Evolutionary conservation across 2,797 vertebrate species (phyloP).

Genomic region (Macropodus opercularis): DNA sequence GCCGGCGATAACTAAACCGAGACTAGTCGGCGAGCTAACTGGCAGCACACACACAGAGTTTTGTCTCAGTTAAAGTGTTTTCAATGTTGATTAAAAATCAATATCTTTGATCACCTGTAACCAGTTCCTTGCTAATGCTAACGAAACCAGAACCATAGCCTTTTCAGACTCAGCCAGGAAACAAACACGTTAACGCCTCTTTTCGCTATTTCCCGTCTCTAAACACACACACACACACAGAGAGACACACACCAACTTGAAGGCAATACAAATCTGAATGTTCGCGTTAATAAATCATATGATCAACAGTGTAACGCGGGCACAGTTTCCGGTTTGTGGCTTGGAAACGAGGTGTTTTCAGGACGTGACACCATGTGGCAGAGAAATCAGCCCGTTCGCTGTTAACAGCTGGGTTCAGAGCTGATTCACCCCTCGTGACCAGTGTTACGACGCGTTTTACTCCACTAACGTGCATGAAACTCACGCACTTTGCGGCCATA

Average conservation of each 20-base stretch:
- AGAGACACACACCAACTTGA: background rate
- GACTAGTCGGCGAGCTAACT: constrained; percentile 6
- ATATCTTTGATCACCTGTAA: background rate
- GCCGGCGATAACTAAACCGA: constrained; percentile 27
- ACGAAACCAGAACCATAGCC: background rate
- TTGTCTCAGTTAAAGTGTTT: fast-evolving
- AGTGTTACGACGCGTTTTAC: no score
- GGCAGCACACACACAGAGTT: background rate
- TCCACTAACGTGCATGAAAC: no score
- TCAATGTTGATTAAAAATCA: background rate
- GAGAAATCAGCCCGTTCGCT: no score
- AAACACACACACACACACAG: background rate
- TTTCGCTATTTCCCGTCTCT: constrained; percentile 10
- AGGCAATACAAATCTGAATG: background rate
- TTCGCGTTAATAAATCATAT: background rate
- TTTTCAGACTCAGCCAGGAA: constrained; percentile 27
- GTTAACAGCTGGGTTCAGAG: no score
- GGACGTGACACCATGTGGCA: no score
- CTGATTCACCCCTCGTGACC: no score
- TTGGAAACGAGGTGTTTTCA: background rate
- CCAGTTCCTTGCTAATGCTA: background rate
- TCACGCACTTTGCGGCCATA: no score
- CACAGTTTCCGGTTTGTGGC: no score
- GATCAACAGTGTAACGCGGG: background rate
- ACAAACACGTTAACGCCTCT: constrained; percentile 47